phyloP scores from a whole-genome alignment of 2,888 invertebrate species.

The Drosophila greeni region DNA sequence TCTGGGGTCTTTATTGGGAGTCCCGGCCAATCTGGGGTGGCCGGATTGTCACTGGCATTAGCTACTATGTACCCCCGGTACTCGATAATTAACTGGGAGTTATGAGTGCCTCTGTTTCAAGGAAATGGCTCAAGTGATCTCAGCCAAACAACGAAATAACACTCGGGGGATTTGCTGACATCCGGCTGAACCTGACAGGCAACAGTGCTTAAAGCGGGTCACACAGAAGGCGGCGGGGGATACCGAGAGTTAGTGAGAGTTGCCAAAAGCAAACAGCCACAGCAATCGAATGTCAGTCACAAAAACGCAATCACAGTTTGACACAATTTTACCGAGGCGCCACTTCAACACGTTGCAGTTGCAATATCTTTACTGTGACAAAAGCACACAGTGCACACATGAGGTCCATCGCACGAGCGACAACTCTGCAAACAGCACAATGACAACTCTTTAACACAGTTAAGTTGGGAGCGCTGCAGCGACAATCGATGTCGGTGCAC shows the following conservation, averaged over 20 bases:
- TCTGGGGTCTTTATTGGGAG: slow-evolving; percentile 50
- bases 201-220: slow-evolving; percentile 41
- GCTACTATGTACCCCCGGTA: slow-evolving; percentile 16
- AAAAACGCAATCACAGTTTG: slow-evolving; percentile 74
- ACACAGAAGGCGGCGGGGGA: slow-evolving; percentile 15
- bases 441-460: slow-evolving; percentile 72
- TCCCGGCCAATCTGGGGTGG: slow-evolving; percentile 49
- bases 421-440: slow-evolving; percentile 70
- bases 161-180: slow-evolving; percentile 52
- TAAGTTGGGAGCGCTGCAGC: slow-evolving; percentile 54
- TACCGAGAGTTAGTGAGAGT: slow-evolving; percentile 23
- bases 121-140: slow-evolving; percentile 37
- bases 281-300: slow-evolving; percentile 72
- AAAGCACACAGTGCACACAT: slow-evolving; percentile 23
- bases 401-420: slow-evolving; percentile 53
- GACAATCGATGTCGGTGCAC: slow-evolving; percentile 28
- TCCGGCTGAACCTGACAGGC: slow-evolving; percentile 35
- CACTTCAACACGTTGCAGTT: slow-evolving; percentile 74
- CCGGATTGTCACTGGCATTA: slow-evolving; percentile 49
- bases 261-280: slow-evolving; percentile 53
- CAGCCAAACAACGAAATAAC: slow-evolving; percentile 32
- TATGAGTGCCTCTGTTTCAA: slow-evolving; percentile 20
- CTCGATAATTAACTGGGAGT: slow-evolving; percentile 27
- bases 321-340: slow-evolving; percentile 72
- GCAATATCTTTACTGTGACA: slow-evolving; percentile 64